A percentile compares a stretch with the other conserved stretches of the same genome.
phyloP scores from a whole-genome alignment of 2,797 vertebrate genomes.

The Lophotriccus pileatus region DNA sequence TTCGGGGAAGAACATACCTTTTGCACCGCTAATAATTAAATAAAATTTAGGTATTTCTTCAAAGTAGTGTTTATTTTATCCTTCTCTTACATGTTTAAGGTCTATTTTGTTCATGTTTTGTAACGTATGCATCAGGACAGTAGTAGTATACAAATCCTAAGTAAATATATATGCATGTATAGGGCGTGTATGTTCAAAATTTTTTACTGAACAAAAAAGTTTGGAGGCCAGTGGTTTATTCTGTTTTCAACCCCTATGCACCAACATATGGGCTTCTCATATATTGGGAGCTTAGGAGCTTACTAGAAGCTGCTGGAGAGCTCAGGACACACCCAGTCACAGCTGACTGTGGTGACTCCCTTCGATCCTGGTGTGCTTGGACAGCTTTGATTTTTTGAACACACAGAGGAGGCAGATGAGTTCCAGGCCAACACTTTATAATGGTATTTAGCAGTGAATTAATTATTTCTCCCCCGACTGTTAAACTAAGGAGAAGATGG shows the following conservation, averaged over 20 bases:
- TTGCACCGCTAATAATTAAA: not conserved
- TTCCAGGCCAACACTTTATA: not conserved
- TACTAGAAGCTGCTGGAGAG: not conserved
- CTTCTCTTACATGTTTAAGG: not conserved
- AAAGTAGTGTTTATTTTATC: not conserved
- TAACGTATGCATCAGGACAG: not conserved
- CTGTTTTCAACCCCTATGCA: not conserved
- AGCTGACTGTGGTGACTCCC: fast-evolving
- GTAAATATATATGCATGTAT: no score
- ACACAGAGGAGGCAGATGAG: not conserved
- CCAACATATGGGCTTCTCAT: not conserved
- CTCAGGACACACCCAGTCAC: fast-evolving
- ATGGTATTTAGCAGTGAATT: not conserved
- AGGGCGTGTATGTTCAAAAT: fast-evolving
- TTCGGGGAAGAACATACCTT: not conserved
- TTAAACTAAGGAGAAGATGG: not conserved
- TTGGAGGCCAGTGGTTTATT: not conserved
- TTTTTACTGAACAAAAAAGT: not conserved
- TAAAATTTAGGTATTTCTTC: not conserved
- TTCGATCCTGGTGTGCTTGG: fast-evolving
- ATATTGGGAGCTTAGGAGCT: no score
- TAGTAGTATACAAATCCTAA: not conserved
- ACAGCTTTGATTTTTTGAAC: not conserved
- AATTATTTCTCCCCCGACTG: not conserved
- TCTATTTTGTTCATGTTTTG: not conserved